phyloP scores from a whole-genome alignment of 1,140 invertebrate genomes.

The Habropoda laboriosa region DNA sequence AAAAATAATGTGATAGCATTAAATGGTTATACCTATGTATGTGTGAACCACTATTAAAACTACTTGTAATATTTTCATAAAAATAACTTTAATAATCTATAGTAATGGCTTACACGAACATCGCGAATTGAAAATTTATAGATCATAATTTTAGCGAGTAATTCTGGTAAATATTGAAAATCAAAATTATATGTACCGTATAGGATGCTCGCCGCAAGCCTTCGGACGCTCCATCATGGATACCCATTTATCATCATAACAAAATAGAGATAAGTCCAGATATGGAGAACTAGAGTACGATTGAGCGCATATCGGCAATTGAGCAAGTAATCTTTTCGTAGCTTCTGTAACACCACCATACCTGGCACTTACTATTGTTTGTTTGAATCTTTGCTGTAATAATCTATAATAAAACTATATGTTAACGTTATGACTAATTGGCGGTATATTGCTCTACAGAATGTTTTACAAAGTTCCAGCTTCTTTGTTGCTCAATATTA shows the following conservation, averaged over 20 bases:
- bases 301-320: constrained; percentile 97
- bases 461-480: not conserved
- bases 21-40: not conserved
- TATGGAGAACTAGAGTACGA: constrained; percentile 97
- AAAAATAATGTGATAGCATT: constrained; percentile 67
- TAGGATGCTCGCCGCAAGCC: constrained; percentile 95
- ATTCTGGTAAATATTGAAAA: constrained; percentile 8
- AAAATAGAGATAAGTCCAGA: constrained; percentile 95
- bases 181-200: constrained; percentile 86
- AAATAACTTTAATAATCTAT: not conserved
- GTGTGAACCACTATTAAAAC: not conserved
- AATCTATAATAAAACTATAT: constrained; percentile 65
- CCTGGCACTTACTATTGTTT: constrained; percentile 93
- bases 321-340: constrained; percentile 93
- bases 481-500: too few relatives aligned
- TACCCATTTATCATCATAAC: constrained; percentile 98
- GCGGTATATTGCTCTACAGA: not conserved
- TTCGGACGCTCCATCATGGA: constrained; percentile 97
- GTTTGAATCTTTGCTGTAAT: constrained; percentile 88
- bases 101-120: not conserved
- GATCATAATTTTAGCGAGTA: not conserved
- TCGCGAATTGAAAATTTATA: not conserved
- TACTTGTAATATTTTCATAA: not conserved
- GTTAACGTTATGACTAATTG: not conserved
- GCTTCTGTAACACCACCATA: constrained; percentile 93